Evolutionary conservation across 2,888 invertebrate species (phyloP), one percentile per base, ranked within the genome.

Genomic region (Orgyia antiqua): DNA sequence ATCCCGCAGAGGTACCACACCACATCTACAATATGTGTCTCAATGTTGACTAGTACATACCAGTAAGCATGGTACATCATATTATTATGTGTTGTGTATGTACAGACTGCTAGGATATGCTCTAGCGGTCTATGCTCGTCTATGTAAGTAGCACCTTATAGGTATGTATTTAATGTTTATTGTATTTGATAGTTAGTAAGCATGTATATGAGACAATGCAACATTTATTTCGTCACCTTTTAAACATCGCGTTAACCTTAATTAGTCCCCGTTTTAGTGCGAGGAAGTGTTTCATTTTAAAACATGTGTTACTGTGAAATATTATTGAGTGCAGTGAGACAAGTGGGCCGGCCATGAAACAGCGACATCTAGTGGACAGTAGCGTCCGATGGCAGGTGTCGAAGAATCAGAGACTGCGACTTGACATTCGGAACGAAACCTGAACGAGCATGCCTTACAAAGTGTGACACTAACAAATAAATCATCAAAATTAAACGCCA

Each of bases 261-360:
- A 54, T 58, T 51, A 36, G 45, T 56, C 53, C 39, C 47, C 47
- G 46, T 54, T 52, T 33, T 37, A 15, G 15, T 4, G 15, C 4
- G 15, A 15, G 15, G 6, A 4, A 15, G 15, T 15, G 15, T 15
- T 15, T 4, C 4, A 6, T 6, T 4, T 15, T 4, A 4, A 15
- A 15, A 66, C 51, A 77, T 83, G 80, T 70, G 62, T 62, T 57
- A 44, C 57, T 59, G 48, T 45, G 58, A 63, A 71, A 78, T 83
- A 77, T 80, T 74, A 63, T 66, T 59, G 48, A 64, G 71, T 71
- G 63, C 68, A 79, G 82, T 83, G 77, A 72, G 52, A 67, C 68
- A 75, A 79, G 77, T 77, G 71, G 82, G 80, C 73, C 76, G 83
- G 86, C 86, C 84, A 86, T 86, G 86, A 86, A 75, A 73, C 69